A percentile compares a stretch with the other conserved stretches of the same genome.
These are phyloP conservation scores for Crypturellus tataupa DNA, from an alignment of 2,797 vertebrate genomes.

Conservation along the genomic window DNA sequence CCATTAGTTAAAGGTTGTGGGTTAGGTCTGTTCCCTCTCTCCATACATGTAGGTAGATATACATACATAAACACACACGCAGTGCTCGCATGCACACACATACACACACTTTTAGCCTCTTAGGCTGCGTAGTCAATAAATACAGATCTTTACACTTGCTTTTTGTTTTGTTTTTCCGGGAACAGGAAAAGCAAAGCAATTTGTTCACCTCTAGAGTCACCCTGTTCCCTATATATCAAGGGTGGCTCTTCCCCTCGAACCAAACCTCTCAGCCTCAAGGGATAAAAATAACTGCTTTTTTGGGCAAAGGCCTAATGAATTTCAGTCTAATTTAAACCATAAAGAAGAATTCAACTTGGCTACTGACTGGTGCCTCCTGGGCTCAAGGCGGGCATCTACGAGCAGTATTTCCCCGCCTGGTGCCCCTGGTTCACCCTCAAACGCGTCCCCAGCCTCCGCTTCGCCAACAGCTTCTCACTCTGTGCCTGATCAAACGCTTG, in stretches of 20 bases:
- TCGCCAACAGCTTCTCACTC: background rate
- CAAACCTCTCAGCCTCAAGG: constrained; percentile 24
- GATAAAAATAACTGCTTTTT: constrained; percentile 36
- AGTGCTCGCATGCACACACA: background rate
- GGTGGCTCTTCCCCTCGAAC: background rate
- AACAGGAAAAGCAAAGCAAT: constrained; percentile 7
- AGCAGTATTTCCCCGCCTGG: background rate
- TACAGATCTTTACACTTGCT: background rate
- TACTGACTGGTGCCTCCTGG: background rate
- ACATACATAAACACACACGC: constrained; percentile 36
- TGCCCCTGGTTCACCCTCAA: background rate
- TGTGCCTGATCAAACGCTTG: background rate
- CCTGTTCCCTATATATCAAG: background rate
- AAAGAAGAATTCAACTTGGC: background rate
- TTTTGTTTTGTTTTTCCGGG: background rate
- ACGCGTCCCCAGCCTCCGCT: background rate
- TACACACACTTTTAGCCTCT: constrained; percentile 1
- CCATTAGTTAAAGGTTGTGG: constrained; percentile 13
- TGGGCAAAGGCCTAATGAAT: constrained; percentile 27
- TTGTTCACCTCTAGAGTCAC: background rate
- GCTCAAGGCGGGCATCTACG: background rate
- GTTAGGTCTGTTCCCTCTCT: constrained; percentile 20
- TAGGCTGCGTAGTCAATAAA: constrained; percentile 13
- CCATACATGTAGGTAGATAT: background rate
- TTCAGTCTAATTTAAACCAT: constrained; percentile 14